Evolutionary conservation across 2,797 vertebrate genomes (phyloP).

Genomic region (Limosa lapponica): DNA sequence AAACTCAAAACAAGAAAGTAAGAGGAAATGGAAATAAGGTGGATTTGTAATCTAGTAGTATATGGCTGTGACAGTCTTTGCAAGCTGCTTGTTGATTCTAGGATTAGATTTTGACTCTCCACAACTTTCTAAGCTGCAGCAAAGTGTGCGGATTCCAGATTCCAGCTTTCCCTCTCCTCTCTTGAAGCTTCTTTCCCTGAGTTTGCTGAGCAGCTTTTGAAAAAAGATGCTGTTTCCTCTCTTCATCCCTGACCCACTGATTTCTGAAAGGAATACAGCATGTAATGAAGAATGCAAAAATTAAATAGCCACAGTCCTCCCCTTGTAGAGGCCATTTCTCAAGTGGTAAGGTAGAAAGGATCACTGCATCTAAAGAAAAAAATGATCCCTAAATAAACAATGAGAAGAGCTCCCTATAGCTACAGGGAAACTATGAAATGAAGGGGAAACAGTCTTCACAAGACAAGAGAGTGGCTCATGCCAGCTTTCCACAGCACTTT

Average conservation of each 20-base stretch:
- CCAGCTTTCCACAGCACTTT: not conserved
- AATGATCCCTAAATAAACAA: not conserved
- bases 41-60: not conserved
- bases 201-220: not conserved
- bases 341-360: not conserved
- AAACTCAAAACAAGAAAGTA: not conserved
- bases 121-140: not conserved
- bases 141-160: not conserved
- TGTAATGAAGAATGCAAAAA: not conserved
- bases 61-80: not conserved
- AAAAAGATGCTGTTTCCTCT: not conserved
- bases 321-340: not conserved
- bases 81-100: not conserved
- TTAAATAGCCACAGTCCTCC: not conserved
- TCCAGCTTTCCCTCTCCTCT: not conserved
- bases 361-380: not conserved
- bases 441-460: not conserved
- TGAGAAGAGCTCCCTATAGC: not conserved
- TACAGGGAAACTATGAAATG: not conserved
- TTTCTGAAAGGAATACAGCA: not conserved
- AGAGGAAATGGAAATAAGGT: not conserved
- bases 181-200: not conserved
- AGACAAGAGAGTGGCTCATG: not conserved
- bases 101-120: not conserved
- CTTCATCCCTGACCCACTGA: not conserved